These are phyloP conservation scores for Caenorhabditis uteleia DNA, from an alignment of 2,888 invertebrate species.

Conservation along the genomic window DNA sequence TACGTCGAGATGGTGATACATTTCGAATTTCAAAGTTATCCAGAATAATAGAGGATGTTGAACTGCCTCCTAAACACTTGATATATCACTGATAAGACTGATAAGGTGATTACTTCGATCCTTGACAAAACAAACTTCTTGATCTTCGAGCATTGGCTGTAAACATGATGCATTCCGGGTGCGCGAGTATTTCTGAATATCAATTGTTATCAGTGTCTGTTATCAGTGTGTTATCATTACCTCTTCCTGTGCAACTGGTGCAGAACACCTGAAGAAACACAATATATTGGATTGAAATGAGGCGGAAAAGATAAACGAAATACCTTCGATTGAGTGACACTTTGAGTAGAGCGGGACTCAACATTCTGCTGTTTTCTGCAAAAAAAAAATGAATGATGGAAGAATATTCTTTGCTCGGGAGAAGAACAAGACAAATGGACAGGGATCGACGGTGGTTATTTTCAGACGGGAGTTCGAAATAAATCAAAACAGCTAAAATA, in stretches of 20 bases:
- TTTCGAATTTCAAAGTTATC: conserved; percentile 19
- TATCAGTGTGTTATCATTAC: conserved; percentile 6
- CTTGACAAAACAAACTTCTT: conserved; percentile 26
- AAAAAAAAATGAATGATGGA: conserved; percentile 10
- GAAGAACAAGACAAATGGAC: no score
- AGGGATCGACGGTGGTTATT: no score
- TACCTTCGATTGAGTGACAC: conserved; percentile 40
- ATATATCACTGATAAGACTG: background rate
- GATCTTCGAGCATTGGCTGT: conserved; percentile 36
- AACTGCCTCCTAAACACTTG: conserved; percentile 24
- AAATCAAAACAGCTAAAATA: no score
- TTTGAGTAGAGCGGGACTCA: conserved; percentile 42
- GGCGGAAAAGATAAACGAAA: conserved; percentile 3
- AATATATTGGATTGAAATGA: conserved; percentile 14
- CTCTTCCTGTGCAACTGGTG: conserved; percentile 30
- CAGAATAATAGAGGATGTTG: conserved; percentile 23
- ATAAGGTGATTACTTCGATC: conserved; percentile 17
- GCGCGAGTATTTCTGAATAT: conserved; percentile 27
- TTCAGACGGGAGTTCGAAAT: no score
- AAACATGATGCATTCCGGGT: conserved; percentile 15
- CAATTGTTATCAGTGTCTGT: background rate
- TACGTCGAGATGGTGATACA: conserved; percentile 14
- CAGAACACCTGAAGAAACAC: conserved; percentile 31
- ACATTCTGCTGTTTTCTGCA: conserved; percentile 28
- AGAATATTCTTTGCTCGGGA: no score